These are phyloP conservation scores for Nyctalus aviator DNA, from an alignment of 2,797 vertebrate genomes.

Conservation along the genomic window DNA sequence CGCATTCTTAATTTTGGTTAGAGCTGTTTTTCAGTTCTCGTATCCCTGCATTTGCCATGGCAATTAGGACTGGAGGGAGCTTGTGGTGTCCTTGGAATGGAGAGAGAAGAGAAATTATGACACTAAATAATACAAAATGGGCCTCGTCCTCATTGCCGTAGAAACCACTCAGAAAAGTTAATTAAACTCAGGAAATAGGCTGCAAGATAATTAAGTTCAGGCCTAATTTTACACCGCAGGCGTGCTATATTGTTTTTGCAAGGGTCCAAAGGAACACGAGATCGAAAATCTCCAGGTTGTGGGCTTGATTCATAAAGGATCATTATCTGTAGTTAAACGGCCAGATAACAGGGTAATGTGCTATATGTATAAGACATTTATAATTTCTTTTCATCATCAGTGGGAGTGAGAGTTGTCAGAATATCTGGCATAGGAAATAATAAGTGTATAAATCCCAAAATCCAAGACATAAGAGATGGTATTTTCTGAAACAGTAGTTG, in stretches of 20 bases:
- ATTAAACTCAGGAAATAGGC: conserved; percentile 88
- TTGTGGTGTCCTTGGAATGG: conserved; percentile 80
- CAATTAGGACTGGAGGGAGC: conserved; percentile 81
- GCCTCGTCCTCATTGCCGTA: conserved; percentile 76
- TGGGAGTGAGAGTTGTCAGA: conserved; percentile 52
- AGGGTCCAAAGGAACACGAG: conserved; percentile 78
- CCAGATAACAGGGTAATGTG: conserved; percentile 71
- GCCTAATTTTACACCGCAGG: conserved; percentile 85
- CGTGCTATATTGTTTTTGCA: conserved; percentile 83
- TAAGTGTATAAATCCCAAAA: conserved; percentile 12
- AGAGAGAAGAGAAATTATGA: conserved; percentile 81
- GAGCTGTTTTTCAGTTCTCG: conserved; percentile 81
- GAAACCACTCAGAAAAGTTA: conserved; percentile 87
- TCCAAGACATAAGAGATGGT: not conserved
- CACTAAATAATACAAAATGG: conserved; percentile 85
- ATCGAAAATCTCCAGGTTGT: conserved; percentile 81
- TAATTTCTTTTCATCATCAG: conserved; percentile 67
- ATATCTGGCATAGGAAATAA: conserved; percentile 42
- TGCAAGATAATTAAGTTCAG: conserved; percentile 88
- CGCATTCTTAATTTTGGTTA: conserved; percentile 73
- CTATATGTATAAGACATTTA: conserved; percentile 76
- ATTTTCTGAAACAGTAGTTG: conserved; percentile 26
- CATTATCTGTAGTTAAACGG: conserved; percentile 81
- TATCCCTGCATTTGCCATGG: conserved; percentile 80
- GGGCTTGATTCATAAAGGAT: conserved; percentile 80